Evolutionary conservation across 2,113 vertebrate species (phyloP).

Genomic region (Silurus glanis): DNA sequence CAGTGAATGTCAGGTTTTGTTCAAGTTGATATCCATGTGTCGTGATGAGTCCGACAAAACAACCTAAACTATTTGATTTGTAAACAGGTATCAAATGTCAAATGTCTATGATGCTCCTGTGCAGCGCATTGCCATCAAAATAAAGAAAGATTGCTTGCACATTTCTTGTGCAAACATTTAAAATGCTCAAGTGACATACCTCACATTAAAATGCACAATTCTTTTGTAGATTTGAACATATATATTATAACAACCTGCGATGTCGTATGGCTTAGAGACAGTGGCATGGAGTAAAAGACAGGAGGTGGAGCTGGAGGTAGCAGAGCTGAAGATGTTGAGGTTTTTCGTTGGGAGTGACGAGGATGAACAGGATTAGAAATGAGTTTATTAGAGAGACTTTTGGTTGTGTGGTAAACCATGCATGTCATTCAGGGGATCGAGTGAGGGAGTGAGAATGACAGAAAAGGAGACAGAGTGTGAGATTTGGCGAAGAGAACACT

Average conservation of each 20-base stretch:
- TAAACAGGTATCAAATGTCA: neutral
- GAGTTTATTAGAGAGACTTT: neutral
- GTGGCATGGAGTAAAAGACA: no score
- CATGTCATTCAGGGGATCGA: neutral
- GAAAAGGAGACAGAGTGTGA: conserved; percentile 9
- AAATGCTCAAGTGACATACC: neutral
- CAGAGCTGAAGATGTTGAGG: no score
- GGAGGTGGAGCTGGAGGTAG: no score
- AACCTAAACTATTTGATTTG: neutral
- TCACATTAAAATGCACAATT: neutral
- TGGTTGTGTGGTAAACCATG: conserved; percentile 4
- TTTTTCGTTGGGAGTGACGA: no score
- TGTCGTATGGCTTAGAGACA: no score
- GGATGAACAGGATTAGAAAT: no score
- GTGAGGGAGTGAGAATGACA: conserved; percentile 8
- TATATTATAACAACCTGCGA: neutral
- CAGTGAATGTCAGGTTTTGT: neutral
- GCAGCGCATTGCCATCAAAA: neutral
- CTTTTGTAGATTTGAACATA: neutral
- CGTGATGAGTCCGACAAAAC: neutral
- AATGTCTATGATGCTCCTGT: neutral
- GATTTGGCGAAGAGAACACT: conserved; percentile 16
- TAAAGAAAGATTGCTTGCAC: neutral
- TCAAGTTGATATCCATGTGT: neutral
- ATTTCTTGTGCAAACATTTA: neutral